Conservation (phyloP, 2,888 invertebrate genomes). For the Cataglyphis altisquamis region DNA sequence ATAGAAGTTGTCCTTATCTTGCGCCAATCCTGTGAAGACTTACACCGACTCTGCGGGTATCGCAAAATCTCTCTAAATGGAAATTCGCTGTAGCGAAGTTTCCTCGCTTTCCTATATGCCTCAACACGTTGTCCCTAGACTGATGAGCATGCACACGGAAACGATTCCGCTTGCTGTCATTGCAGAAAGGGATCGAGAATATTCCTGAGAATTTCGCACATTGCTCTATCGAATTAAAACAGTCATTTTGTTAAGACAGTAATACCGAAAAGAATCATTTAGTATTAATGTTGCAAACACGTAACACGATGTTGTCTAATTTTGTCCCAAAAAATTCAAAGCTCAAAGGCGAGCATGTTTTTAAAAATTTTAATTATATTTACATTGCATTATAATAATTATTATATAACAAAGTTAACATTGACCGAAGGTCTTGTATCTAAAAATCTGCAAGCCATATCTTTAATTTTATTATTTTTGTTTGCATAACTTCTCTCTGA, state of each 20-base stretch:
- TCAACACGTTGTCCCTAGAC: slow-evolving; percentile 63
- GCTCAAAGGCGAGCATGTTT: background rate
- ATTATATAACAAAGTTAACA: background rate
- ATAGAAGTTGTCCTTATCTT: slow-evolving; percentile 55
- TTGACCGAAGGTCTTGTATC: background rate
- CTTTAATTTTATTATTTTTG: background rate
- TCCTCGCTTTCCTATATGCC: slow-evolving; percentile 61
- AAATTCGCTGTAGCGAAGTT: slow-evolving; percentile 80
- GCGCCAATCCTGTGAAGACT: slow-evolving; percentile 56
- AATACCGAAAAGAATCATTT: slow-evolving; percentile 8
- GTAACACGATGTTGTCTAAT: background rate
- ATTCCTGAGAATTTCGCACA: slow-evolving; percentile 68
- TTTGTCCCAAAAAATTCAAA: background rate
- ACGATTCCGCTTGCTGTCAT: slow-evolving; percentile 64
- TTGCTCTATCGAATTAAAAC: slow-evolving; percentile 62
- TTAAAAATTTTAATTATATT: background rate
- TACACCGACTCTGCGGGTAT: slow-evolving; percentile 63
- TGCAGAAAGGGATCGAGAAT: slow-evolving; percentile 64
- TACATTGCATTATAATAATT: background rate
- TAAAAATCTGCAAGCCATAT: background rate
- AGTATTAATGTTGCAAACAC: background rate
- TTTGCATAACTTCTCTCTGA: background rate
- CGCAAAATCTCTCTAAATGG: slow-evolving; percentile 80
- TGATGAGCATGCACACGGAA: slow-evolving; percentile 66
- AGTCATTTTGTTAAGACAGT: slow-evolving; percentile 36